Conservation (phyloP, 2,888 invertebrate genomes). For the Anorthoa munda region DNA sequence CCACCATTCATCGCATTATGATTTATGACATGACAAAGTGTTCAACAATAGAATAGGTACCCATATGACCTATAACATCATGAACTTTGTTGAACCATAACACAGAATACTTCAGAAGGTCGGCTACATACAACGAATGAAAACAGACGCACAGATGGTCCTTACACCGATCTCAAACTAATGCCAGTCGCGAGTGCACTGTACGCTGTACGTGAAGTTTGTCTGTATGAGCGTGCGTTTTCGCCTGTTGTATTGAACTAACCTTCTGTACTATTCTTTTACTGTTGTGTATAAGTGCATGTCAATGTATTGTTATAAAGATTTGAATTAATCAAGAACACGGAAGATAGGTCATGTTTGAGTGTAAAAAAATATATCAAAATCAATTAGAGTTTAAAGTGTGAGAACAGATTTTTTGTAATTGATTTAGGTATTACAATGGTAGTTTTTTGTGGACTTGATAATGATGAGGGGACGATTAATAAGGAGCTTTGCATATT, state of each 20-base stretch:
- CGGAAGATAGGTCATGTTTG: constrained; percentile 73
- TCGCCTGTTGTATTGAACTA: neutral
- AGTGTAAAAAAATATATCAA: constrained; percentile 63
- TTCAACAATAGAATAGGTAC: constrained; percentile 79
- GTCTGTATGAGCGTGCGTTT: neutral
- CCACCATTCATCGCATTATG: constrained; percentile 73
- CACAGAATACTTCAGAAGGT: constrained; percentile 9
- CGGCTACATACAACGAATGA: neutral
- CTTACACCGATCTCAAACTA: constrained; percentile 6
- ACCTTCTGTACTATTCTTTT: constrained; percentile 11
- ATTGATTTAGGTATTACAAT: constrained; percentile 38
- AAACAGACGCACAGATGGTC: neutral
- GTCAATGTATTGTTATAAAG: constrained; percentile 74
- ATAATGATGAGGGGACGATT: constrained; percentile 20
- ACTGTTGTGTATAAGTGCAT: constrained; percentile 71
- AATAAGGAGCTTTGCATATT: constrained; percentile 8
- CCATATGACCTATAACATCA: constrained; percentile 85
- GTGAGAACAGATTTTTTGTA: constrained; percentile 50
- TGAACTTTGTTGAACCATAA: constrained; percentile 69
- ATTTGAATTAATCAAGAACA: constrained; percentile 69
- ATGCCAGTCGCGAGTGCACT: neutral
- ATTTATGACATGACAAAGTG: constrained; percentile 78
- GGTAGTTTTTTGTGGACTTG: constrained; percentile 26
- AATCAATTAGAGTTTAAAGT: constrained; percentile 60
- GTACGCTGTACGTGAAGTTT: neutral